Conservation (phyloP, 37 sponge, comb jelly and placozoan genomes). For the Corticium candelabrum region DNA sequence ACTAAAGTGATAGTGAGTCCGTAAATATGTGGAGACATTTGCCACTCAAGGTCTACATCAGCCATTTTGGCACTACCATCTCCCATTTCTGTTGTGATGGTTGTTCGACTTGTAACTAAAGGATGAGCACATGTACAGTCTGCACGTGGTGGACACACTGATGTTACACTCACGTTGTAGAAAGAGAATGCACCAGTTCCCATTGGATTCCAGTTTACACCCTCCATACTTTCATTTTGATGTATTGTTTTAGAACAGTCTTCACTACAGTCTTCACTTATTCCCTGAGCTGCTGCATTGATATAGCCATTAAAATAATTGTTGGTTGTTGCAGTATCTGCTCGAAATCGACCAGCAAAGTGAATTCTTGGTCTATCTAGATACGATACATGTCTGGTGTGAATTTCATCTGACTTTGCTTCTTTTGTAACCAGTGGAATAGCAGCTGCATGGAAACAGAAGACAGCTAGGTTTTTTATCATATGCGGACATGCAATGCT, state of each 20-base stretch:
- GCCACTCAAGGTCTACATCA: not conserved
- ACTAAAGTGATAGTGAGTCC: not conserved
- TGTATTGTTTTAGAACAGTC: too few relatives aligned
- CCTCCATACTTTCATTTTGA: not conserved
- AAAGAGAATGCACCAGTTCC: not conserved
- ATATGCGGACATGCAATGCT: too few relatives aligned
- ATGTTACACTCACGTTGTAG: not conserved
- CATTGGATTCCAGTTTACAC: not conserved
- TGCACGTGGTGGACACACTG: too few relatives aligned
- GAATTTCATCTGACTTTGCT: too few relatives aligned
- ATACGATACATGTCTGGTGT: too few relatives aligned
- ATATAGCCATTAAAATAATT: not conserved
- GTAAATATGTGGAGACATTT: not conserved
- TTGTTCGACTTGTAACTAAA: too few relatives aligned
- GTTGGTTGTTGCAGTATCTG: constrained; percentile 20
- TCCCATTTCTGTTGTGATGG: too few relatives aligned
- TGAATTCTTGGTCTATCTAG: constrained; percentile 19
- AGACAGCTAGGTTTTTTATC: too few relatives aligned
- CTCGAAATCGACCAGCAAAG: constrained; percentile 20
- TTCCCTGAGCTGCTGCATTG: not conserved
- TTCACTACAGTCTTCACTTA: too few relatives aligned
- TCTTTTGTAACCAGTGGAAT: too few relatives aligned
- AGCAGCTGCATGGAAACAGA: too few relatives aligned
- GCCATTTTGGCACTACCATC: not conserved
- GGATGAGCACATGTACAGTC: too few relatives aligned